Evolutionary conservation across 64 coral and sea anemone genomes (phyloP).

Genomic region (Dendronephthya gigantea): DNA sequence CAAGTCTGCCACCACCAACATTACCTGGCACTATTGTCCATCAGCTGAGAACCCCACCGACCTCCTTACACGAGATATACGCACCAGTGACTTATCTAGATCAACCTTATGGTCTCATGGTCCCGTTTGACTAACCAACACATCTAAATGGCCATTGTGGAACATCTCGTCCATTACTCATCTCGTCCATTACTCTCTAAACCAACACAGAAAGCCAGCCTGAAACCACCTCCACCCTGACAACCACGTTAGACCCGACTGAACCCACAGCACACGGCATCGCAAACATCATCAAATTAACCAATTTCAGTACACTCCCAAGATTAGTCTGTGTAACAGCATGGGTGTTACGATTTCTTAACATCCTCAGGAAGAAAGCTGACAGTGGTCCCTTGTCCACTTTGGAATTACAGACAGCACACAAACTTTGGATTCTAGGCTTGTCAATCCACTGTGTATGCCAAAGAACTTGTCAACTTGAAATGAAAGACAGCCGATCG

Average conservation of each 20-base stretch:
- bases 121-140: background rate
- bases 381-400: background rate
- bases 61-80: background rate
- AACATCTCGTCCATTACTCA: too few species aligned
- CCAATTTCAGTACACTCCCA: background rate
- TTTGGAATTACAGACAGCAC: background rate
- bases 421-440: background rate
- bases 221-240: background rate
- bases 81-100: background rate
- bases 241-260: background rate
- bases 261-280: background rate
- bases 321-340: background rate
- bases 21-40: background rate
- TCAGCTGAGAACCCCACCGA: background rate
- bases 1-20: background rate
- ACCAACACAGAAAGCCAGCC: background rate
- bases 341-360: background rate
- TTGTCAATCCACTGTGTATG: background rate
- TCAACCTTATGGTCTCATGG: background rate
- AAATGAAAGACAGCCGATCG: background rate
- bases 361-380: background rate
- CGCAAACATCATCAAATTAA: background rate
- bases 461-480: background rate
- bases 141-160: background rate
- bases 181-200: background rate